Evolutionary conservation across 2,888 invertebrate genomes (phyloP).

Genomic region (Serrognathus titanus): DNA sequence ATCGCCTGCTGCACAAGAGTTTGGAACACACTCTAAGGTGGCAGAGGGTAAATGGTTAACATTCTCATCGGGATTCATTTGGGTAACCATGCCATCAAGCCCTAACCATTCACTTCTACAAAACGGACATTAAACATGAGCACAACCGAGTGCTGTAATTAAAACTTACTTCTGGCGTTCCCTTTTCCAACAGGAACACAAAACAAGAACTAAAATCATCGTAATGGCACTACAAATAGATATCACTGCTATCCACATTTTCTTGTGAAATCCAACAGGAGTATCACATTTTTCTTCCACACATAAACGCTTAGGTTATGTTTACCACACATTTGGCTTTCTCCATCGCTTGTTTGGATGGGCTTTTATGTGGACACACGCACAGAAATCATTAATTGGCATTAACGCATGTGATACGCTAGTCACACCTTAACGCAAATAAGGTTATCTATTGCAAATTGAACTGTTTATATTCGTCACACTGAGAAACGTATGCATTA

Average conservation of each 20-base stretch:
- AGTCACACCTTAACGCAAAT: no score
- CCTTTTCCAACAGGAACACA: slow-evolving; percentile 46
- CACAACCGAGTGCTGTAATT: slow-evolving; percentile 2
- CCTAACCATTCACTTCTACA: slow-evolving; percentile 68
- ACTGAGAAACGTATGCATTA: no score
- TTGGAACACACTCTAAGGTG: slow-evolving; percentile 30
- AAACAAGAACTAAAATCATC: slow-evolving; percentile 39
- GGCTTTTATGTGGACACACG: no score
- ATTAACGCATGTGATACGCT: no score
- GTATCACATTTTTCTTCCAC: no score
- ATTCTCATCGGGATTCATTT: slow-evolving; percentile 66
- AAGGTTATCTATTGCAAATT: no score
- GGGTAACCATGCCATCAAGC: slow-evolving; percentile 68
- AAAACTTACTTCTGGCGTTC: slow-evolving; percentile 44
- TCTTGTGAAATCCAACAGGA: not conserved
- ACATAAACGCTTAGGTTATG: no score
- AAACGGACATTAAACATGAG: slow-evolving; percentile 23
- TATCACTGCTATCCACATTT: slow-evolving; percentile 28
- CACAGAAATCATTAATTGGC: no score
- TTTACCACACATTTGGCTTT: no score
- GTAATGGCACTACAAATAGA: slow-evolving; percentile 36
- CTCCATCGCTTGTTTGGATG: no score
- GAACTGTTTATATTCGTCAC: no score
- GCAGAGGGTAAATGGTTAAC: slow-evolving; percentile 50
- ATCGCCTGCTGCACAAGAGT: slow-evolving; percentile 18